Base-by-base conservation (phyloP, 1,140 invertebrate genomes). In the Holcopasites calliopsidis region DNA sequence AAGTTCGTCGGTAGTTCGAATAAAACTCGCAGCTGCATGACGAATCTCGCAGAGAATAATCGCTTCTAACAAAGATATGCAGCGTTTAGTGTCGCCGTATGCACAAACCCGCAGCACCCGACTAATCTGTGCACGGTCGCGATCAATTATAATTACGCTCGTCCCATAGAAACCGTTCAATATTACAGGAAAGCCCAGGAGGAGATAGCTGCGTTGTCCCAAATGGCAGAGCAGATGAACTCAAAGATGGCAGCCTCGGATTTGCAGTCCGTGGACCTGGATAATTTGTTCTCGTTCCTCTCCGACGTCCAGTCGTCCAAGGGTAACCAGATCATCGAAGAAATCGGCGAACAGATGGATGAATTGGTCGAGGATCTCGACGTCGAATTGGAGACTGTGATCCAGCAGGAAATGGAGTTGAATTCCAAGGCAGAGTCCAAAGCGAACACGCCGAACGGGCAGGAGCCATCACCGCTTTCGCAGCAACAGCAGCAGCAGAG, bases 261-360 rank as follows among this genome's bases (percentile, higher is more conserved):
- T 69, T 76, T 92, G 64, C 87, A 96, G 70, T 96, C 96, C 0
- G 95, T 98, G 0, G 97, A 98, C 88, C 92, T 99, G 60, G 97
- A 99, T 89, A 97, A 98, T 91, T 93, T 99, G 83, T 99, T 98
- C 91, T 96, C 96, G 57, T 99, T 99, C 88, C 92, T 99, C 10
- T 96, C 96, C 0, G 96, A 97, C 75, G 94, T 97, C 18, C 95
- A 96, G 42, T 91, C 93, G 35, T 93, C 94, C 54, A 92, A 92
- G 49, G 90, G 90, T 10, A 92, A 93, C 77, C 93, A 94, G 68
- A 94, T 96, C 10, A 95, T 97, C 18, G 95, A 96, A n/a, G 96
- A 97, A 88, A 97, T 97, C 57, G 96, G 95, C 6, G 94, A 95
- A 82, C 94, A 95, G 85, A 97, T 97, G 95, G 94, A 96, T 83